Conservation (phyloP, 2,113 vertebrate genomes). For the Labeo catla region DNA sequence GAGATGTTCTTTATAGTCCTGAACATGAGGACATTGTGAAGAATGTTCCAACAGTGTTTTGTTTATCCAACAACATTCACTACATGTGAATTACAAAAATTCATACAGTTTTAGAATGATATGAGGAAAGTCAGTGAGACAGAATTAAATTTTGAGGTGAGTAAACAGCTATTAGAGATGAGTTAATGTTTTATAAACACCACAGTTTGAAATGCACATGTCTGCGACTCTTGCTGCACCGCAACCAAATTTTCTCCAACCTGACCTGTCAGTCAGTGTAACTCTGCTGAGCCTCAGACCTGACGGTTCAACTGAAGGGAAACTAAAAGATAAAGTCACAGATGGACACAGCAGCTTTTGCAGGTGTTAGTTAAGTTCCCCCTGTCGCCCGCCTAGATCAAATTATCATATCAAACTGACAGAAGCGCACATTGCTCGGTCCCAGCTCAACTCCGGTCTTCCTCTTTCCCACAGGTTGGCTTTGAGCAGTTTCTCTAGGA, state of each 20-base stretch:
- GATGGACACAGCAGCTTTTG: not conserved
- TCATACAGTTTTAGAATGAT: not conserved
- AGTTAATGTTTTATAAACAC: not conserved
- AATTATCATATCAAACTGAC: conserved; percentile 10
- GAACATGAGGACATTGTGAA: too few relatives aligned
- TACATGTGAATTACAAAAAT: too few relatives aligned
- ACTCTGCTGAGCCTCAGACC: not conserved
- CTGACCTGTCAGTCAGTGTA: not conserved
- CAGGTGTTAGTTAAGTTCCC: not conserved
- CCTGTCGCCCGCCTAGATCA: conserved; percentile 14
- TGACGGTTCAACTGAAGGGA: not conserved
- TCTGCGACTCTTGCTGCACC: not conserved
- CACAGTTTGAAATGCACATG: not conserved
- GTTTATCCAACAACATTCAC: too few relatives aligned
- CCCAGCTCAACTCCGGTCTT: conserved; percentile 24
- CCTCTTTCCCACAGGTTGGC: conserved; percentile 74
- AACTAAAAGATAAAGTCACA: conserved; percentile 15
- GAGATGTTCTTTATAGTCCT: not conserved
- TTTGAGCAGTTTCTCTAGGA: conserved; percentile 78
- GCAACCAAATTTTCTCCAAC: not conserved
- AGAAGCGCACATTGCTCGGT: not conserved
- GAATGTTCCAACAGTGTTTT: too few relatives aligned
- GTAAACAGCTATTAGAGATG: not conserved
- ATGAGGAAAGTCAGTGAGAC: not conserved
- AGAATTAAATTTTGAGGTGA: not conserved